Percentiles rank a stretch among this genome's conserved stretches.
Evolutionary conservation across 2,888 invertebrate species (phyloP).

Genomic region (Leptopilina drosophilae): DNA sequence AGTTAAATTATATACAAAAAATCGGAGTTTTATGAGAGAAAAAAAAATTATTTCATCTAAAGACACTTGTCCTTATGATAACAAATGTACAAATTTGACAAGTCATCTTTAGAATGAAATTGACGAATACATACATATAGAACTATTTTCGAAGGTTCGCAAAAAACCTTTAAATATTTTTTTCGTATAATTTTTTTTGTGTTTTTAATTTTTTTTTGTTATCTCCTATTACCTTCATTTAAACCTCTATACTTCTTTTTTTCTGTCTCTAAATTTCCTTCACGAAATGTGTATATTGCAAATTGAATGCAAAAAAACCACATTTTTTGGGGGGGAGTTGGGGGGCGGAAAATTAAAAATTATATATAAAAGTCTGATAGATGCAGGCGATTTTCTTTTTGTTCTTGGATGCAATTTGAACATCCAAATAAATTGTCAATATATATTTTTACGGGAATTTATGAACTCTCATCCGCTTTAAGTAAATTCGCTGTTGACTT

Average conservation of each 20-base stretch:
- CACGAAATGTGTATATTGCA: neutral
- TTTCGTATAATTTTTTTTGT: neutral
- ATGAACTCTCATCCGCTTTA: neutral
- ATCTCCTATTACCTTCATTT: neutral
- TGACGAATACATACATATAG: neutral
- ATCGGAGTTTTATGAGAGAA: neutral
- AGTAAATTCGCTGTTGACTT: conserved; percentile 24
- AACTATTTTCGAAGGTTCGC: conserved; percentile 23
- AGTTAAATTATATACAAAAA: conserved; percentile 19
- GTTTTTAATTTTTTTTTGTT: neutral
- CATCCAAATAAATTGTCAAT: conserved; percentile 26
- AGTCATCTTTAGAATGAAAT: conserved; percentile 32
- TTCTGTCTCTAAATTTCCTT: no score
- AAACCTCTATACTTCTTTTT: neutral
- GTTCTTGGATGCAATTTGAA: neutral
- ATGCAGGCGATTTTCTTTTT: neutral
- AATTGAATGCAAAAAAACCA: neutral
- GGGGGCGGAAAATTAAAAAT: neutral
- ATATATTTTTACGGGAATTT: neutral
- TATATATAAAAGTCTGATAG: conserved; percentile 15
- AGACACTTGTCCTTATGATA: conserved; percentile 18
- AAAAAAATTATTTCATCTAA: conserved; percentile 22
- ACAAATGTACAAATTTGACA: conserved; percentile 31
- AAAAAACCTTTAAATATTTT: conserved; percentile 10
- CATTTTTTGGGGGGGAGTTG: neutral